Evolutionary conservation across 1,140 invertebrate species (phyloP), one percentile per base, ranked within the genome.

Genomic region (Pararge aegeria): DNA sequence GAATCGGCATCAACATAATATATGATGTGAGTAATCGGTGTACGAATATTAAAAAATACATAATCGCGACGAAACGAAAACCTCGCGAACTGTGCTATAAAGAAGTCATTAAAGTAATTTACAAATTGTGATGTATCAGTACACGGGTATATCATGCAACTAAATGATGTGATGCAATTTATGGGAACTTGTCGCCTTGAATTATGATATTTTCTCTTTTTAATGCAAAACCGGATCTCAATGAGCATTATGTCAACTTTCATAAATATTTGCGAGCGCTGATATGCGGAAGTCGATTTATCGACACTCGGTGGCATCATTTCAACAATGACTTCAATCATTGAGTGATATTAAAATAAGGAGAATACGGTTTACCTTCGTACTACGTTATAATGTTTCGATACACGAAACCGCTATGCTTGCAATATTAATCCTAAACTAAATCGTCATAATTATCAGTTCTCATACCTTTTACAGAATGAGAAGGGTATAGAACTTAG

Each of bases 211-310:
- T 46, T 46, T 46, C 42, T 46, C 42, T 46, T 46, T 46, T 46
- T 18, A 46, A 46, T 46, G 19, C 19, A 46, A 34, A 46, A 46
- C 42, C 15, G 18, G 18, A 9, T 19, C 42, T 20, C 42, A 20
- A 46, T 46, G 16, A 46, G 18, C 19, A 46, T 46, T 46, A 46
- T 46, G 42, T 46, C 42, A 46, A 46, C 42, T 46, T 46, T 46
- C 42, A 20, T 12, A 46, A 46, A 46, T 20, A 46, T 40, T 40
- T 40, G 38, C 16, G 38, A 40, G 16, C n/a, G 5, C 5, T 40
- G 38, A 15, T 40, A 40, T 18, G 38, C 16, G 13, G 42, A 46
- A 4, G 42, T 20, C 19, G 18, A 46, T 20, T 46, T 46, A 19
- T 20, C 42, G 10, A 7, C 6, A 20, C 13, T 7, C 9, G 18